These are phyloP conservation scores for Elymnias hypermnestra DNA, from an alignment of 1,140 invertebrate genomes.

Conservation along the genomic window DNA sequence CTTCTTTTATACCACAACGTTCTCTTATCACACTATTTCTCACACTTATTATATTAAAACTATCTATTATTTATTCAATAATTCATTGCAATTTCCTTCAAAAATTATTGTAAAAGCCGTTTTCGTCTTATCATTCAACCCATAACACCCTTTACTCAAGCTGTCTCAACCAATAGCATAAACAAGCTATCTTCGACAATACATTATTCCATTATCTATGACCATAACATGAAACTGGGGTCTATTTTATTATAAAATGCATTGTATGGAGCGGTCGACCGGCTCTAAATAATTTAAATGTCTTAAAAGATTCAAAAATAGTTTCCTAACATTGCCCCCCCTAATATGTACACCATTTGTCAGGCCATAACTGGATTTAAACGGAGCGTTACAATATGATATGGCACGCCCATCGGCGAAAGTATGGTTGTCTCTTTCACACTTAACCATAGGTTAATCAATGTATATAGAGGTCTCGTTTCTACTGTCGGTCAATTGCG, in stretches of 20 bases:
- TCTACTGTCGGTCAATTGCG: constrained; percentile 30
- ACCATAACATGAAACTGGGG: constrained; percentile 63
- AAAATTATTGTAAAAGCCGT: constrained; percentile 48
- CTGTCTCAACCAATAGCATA: constrained; percentile 63
- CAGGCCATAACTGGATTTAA: constrained; percentile 75
- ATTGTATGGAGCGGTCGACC: constrained; percentile 64
- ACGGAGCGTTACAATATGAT: constrained; percentile 50
- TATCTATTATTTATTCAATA: no score
- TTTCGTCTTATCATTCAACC: constrained; percentile 41
- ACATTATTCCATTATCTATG: constrained; percentile 69
- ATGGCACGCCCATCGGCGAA: constrained; percentile 49
- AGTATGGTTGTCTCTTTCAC: constrained; percentile 38
- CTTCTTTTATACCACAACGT: no score
- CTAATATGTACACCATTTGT: constrained; percentile 75
- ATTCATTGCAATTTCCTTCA: no score
- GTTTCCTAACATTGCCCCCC: constrained; percentile 73
- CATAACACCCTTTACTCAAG: constrained; percentile 58
- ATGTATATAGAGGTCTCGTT: constrained; percentile 32
- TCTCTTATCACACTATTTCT: no score
- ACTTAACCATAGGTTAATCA: constrained; percentile 10
- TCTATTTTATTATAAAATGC: constrained; percentile 75
- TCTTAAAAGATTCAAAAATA: constrained; percentile 77
- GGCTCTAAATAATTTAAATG: constrained; percentile 74
- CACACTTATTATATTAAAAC: no score
- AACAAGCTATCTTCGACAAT: constrained; percentile 67